phyloP scores from a whole-genome alignment of 2,888 invertebrate species.

The Maniola hyperantus region DNA sequence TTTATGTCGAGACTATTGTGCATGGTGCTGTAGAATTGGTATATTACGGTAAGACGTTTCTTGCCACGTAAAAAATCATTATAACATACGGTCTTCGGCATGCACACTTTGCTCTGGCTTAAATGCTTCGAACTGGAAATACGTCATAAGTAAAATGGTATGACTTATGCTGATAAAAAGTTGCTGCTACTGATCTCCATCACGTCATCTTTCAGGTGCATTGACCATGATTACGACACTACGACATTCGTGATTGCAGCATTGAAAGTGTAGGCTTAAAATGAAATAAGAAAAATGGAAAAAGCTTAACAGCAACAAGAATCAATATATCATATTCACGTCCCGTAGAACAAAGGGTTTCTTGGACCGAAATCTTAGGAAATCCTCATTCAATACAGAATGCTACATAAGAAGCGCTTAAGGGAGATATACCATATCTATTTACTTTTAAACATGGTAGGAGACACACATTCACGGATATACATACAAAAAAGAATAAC shows the following conservation, averaged over 20 bases:
- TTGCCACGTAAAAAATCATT: no score
- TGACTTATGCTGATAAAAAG: no score
- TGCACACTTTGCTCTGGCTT: not conserved
- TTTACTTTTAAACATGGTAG: conserved; percentile 18
- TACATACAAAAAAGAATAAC: no score
- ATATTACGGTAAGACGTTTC: no score
- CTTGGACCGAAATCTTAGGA: conserved; percentile 28
- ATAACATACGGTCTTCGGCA: no score
- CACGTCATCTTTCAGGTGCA: no score
- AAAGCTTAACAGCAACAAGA: conserved; percentile 26
- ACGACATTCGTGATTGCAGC: not conserved
- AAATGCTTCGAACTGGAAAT: no score
- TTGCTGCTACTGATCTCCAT: not conserved
- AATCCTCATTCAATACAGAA: conserved; percentile 32
- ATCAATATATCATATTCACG: conserved; percentile 33
- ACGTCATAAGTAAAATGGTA: no score
- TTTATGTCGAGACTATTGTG: no score
- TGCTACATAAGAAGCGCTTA: conserved; percentile 29
- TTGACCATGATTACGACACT: no score
- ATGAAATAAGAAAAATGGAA: conserved; percentile 12
- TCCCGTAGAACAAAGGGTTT: conserved; percentile 30
- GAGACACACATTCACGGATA: conserved; percentile 8
- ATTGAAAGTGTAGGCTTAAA: not conserved
- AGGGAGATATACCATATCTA: conserved; percentile 22
- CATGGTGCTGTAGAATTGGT: no score